These are phyloP conservation scores for Herpailurus yagouaroundi DNA, from an alignment of 2,113 vertebrate genomes.

Conservation along the genomic window DNA sequence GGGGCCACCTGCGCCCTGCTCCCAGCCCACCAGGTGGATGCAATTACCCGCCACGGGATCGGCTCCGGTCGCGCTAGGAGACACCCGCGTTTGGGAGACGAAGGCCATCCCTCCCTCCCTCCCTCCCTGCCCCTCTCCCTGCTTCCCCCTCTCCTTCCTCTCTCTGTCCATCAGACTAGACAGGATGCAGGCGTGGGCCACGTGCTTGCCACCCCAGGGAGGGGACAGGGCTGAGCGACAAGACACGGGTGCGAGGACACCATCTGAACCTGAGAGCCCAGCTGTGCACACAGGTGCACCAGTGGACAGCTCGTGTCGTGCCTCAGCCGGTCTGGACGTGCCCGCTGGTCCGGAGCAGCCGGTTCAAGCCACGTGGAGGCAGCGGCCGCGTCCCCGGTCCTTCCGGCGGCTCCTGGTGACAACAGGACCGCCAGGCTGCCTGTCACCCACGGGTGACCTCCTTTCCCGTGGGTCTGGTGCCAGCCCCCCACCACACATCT, in stretches of 20 bases:
- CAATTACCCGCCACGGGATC: not conserved
- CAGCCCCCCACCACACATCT: not conserved
- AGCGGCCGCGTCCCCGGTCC: not conserved
- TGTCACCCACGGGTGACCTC: accelerated
- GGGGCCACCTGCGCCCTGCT: not conserved
- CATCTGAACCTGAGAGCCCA: accelerated
- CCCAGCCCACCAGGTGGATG: not conserved
- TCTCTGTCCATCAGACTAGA: not conserved
- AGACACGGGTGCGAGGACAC: not conserved
- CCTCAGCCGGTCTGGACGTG: accelerated
- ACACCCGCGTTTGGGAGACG: accelerated
- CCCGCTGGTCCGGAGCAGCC: accelerated
- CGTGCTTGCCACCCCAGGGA: accelerated
- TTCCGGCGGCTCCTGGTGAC: not conserved
- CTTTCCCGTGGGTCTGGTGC: too few relatives aligned
- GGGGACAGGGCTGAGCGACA: accelerated
- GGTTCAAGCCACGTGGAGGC: not conserved
- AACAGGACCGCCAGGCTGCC: not conserved
- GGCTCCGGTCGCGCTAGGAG: accelerated
- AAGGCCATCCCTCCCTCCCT: not conserved
- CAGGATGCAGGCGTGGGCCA: not conserved
- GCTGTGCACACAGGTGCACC: not conserved
- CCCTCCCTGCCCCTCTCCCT: not conserved
- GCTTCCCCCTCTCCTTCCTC: not conserved
- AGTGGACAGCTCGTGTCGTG: accelerated